Conservation (phyloP, 1,140 invertebrate species). For the Asobara japonica region DNA sequence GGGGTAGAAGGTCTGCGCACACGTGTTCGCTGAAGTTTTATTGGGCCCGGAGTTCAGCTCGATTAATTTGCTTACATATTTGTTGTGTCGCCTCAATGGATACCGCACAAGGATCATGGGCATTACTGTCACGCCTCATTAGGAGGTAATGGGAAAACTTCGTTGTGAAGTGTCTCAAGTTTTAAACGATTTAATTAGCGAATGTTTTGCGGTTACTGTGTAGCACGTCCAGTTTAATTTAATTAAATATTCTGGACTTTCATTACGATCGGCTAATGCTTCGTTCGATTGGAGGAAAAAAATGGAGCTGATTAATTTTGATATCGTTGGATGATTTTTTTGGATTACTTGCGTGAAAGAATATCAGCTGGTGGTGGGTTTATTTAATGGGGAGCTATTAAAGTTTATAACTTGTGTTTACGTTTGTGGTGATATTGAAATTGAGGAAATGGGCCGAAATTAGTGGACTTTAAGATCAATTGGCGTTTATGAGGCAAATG, state of each 20-base stretch:
- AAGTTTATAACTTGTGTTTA: neutral
- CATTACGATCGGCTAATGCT: neutral
- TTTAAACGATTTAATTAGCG: slow-evolving; percentile 50
- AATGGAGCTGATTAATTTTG: slow-evolving; percentile 46
- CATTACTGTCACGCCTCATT: slow-evolving; percentile 28
- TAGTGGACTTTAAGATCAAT: no score
- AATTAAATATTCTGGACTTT: slow-evolving; percentile 4
- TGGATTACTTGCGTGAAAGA: neutral
- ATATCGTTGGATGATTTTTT: neutral
- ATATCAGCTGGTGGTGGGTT: neutral
- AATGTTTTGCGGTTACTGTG: slow-evolving; percentile 29
- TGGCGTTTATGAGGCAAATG: no score
- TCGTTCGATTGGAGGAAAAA: slow-evolving; percentile 16
- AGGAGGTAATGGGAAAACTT: slow-evolving; percentile 3
- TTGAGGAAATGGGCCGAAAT: neutral
- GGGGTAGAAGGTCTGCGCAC: no score
- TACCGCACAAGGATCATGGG: neutral
- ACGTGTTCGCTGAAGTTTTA: neutral
- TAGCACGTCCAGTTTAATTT: neutral
- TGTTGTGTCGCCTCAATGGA: neutral
- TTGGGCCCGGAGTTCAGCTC: neutral
- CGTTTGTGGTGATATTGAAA: neutral
- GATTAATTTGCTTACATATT: slow-evolving; percentile 27
- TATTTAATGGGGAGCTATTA: neutral
- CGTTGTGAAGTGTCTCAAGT: slow-evolving; percentile 11